Evolutionary conservation across 2,113 vertebrate genomes (phyloP).

Genomic region (Propithecus coquereli): DNA sequence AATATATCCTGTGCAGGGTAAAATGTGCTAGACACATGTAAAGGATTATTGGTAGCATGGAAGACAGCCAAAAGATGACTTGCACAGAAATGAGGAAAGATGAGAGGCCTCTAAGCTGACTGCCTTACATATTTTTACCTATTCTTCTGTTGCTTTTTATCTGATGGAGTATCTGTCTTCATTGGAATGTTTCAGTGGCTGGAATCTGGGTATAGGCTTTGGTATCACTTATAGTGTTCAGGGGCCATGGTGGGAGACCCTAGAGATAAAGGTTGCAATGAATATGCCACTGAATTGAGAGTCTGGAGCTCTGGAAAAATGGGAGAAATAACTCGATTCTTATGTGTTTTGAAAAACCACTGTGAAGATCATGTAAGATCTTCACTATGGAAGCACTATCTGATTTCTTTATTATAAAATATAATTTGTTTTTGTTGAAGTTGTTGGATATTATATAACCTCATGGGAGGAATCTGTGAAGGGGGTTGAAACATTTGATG

Average conservation of each 20-base stretch:
- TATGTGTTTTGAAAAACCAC: background rate
- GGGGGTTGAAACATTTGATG: background rate
- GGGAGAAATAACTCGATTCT: background rate
- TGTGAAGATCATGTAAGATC: background rate
- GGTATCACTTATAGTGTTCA: background rate
- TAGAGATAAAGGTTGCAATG: background rate
- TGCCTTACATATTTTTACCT: background rate
- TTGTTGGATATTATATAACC: background rate
- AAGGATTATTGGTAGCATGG: background rate
- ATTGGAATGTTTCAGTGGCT: background rate
- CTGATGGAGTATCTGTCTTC: background rate
- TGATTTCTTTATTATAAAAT: background rate
- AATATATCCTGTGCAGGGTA: background rate
- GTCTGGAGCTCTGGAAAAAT: background rate
- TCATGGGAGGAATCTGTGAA: background rate
- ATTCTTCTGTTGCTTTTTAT: background rate
- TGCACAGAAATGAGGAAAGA: background rate
- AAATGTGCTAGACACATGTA: background rate
- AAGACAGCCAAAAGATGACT: background rate
- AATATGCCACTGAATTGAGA: background rate
- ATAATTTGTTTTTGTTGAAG: background rate
- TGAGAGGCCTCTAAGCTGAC: background rate
- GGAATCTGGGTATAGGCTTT: background rate
- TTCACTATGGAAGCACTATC: fast-evolving
- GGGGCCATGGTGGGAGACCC: background rate